Base-by-base conservation (phyloP, 2,888 invertebrate genomes). In the Hydroisotoma schaefferi region DNA sequence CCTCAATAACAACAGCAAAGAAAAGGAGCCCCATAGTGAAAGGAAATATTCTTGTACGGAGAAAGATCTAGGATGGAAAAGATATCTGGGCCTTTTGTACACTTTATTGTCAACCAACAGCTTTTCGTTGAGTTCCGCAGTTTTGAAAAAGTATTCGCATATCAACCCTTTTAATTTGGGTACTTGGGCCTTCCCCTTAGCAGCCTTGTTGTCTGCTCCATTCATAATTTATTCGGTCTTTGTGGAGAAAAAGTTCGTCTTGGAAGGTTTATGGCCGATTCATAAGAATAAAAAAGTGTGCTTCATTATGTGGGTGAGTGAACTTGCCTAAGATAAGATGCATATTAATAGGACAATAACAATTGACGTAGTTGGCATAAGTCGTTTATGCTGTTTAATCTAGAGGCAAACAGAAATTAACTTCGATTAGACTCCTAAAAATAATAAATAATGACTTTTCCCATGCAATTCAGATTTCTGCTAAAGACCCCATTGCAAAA, bases 261-360 rank as follows among this genome's bases (percentile, higher is more conserved):
- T 43, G 18, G 40, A 53, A 1, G 58, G 60, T 29, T 44, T 68
- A 2, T 29, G 61, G 20, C 68, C 68, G 2, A 20, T 63, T 6
- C n/a, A 27, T 2, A 38, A 66, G 43, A 37, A 68, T 28, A 66
- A 66, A 26, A 68, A 58, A 40, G 49, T 49, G 2, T 22, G 46
- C 0, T 65, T 68, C 55, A 63, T 61, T 44, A 65, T 68, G 52
- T 63, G 61, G 65, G 68, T 65, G 59, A 57, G 67, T 27, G n/a
- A 33, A 33, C 15, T 10, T 33, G 33, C 8, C 33, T 10, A 33
- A 15, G 33, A 10, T 33, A 10, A 10, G 33, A 33, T 33, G 8
- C 15, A 10, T 33, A 15, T 33, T 15, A 33, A 15, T 33, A 33
- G 8, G 15, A 8, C 33, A 10, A 8, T 33, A 33, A n/a, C n/a